Conservation (phyloP, 1,140 invertebrate species). For the Brachionus paranguensis region DNA sequence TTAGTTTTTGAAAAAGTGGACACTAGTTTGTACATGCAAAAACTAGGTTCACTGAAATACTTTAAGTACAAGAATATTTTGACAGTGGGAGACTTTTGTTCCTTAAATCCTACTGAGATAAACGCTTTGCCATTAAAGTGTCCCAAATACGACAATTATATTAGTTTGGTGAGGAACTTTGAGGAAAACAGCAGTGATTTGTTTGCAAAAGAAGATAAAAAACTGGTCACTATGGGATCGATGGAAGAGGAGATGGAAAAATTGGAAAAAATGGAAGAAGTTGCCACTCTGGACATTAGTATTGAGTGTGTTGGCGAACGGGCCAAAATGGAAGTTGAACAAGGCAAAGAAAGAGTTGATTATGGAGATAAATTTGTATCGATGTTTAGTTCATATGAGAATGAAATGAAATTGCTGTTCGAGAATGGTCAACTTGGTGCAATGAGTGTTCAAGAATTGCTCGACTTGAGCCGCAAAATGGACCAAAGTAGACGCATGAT, state of each 20-base stretch:
- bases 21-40: constrained; percentile 10
- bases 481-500: background rate
- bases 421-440: background rate
- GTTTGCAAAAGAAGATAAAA: background rate
- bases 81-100: constrained; percentile 14
- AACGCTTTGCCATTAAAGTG: background rate
- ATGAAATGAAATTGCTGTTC: background rate
- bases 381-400: background rate
- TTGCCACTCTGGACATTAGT: background rate
- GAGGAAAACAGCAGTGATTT: background rate
- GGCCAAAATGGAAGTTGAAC: background rate
- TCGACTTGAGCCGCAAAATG: background rate
- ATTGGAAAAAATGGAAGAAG: background rate
- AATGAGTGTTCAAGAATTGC: background rate
- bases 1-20: background rate
- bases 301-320: background rate
- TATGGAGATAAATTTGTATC: background rate
- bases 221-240: background rate
- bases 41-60: constrained; percentile 2
- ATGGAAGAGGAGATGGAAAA: constrained; percentile 21
- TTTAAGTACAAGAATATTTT: constrained; percentile 20
- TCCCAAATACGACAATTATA: background rate
- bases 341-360: background rate
- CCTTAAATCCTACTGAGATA: background rate
- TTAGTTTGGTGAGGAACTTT: background rate